Conservation (phyloP, 2,797 vertebrate species). For the Spondyliosoma cantharus region DNA sequence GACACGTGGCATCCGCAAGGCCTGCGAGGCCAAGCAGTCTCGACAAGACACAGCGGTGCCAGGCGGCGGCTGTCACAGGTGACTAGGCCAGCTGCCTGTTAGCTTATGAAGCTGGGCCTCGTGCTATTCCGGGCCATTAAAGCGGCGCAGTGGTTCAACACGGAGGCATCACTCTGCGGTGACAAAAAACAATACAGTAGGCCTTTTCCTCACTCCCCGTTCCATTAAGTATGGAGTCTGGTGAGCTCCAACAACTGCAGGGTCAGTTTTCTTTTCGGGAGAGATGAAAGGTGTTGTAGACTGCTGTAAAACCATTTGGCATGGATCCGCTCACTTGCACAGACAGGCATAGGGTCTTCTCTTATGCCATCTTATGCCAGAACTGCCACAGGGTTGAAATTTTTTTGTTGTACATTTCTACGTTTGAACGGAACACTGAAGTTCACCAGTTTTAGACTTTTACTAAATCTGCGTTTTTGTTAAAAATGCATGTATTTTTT, state of each 20-base stretch:
- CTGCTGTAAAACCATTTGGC: background rate
- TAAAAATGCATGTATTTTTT: too few relatives aligned
- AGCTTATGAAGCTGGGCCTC: constrained; percentile 3
- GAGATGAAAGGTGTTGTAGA: constrained; percentile 6
- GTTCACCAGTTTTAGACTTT: too few relatives aligned
- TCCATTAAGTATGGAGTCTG: background rate
- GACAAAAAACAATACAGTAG: constrained; percentile 1
- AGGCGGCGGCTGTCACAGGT: constrained; percentile 29
- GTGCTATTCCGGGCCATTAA: constrained; percentile 34
- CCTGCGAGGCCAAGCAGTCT: constrained; percentile 30
- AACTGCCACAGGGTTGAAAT: too few relatives aligned
- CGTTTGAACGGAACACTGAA: too few relatives aligned
- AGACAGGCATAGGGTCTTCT: too few relatives aligned
- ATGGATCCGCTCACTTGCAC: background rate
- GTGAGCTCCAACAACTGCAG: background rate
- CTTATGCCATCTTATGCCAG: too few relatives aligned
- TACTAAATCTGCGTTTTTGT: too few relatives aligned
- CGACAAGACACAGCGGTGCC: constrained; percentile 15
- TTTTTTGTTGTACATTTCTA: too few relatives aligned
- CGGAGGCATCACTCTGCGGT: constrained; percentile 23
- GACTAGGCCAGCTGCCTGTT: constrained; percentile 45
- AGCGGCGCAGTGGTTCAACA: constrained; percentile 32
- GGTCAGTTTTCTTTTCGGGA: background rate
- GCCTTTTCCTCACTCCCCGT: background rate
- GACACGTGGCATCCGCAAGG: constrained; percentile 9